Conservation (phyloP, 2,113 vertebrate genomes). For the Oostethus manadensis region DNA sequence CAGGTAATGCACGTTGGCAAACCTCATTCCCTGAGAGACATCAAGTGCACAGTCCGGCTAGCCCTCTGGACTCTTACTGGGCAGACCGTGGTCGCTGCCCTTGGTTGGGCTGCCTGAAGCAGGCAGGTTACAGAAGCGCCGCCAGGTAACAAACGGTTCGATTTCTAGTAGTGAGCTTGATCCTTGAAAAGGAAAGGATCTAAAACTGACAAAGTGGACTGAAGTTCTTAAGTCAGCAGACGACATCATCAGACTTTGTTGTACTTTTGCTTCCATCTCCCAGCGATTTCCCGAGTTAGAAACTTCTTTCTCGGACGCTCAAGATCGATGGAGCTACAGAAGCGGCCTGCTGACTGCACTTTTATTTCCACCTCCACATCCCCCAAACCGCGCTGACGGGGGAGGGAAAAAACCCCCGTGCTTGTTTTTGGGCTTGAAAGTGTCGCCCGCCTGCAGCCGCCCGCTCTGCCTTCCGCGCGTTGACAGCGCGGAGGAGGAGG, state of each 20-base stretch:
- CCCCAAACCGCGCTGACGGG: slow-evolving; percentile 3
- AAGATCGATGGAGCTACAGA: neutral
- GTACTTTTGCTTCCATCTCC: neutral
- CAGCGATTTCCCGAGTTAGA: slow-evolving; percentile 12
- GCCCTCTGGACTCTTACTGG: no score
- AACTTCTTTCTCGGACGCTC: slow-evolving; percentile 16
- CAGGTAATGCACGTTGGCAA: no score
- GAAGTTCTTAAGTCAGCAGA: neutral
- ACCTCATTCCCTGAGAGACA: no score
- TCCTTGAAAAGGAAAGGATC: no score
- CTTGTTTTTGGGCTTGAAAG: slow-evolving; percentile 9
- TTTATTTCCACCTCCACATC: slow-evolving; percentile 14
- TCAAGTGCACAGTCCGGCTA: no score
- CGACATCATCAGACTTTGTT: neutral
- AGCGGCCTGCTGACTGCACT: slow-evolving; percentile 8
- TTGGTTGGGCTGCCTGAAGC: no score
- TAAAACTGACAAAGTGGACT: no score
- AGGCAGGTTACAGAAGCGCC: no score
- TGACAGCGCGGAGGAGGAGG: slow-evolving; percentile 12
- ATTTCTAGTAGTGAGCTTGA: no score
- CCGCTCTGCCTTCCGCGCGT: neutral
- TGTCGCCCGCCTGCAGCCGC: neutral
- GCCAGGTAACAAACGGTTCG: no score
- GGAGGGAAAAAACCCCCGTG: neutral
- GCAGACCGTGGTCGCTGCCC: no score